A percentile compares a stretch with the other conserved stretches of the same genome.
phyloP scores from a whole-genome alignment of 2,888 invertebrate species.

The Luperina testacea region DNA sequence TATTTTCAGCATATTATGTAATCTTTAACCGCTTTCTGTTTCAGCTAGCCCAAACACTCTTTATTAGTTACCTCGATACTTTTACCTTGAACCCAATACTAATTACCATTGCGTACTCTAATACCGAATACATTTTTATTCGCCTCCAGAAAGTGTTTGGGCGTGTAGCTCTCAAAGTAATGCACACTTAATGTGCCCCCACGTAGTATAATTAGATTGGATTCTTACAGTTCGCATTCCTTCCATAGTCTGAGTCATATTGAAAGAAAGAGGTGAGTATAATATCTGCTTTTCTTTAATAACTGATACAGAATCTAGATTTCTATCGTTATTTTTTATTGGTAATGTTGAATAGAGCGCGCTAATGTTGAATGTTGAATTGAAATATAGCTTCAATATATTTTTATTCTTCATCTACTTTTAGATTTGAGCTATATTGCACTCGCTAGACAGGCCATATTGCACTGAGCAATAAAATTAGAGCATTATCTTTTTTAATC shows the following conservation, averaged over 20 bases:
- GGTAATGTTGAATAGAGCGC: neutral
- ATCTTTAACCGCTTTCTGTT: neutral
- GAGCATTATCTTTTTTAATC: too few species aligned
- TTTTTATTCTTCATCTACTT: too few species aligned
- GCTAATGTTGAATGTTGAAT: neutral
- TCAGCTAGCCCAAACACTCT: neutral
- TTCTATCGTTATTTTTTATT: slow-evolving; percentile 3
- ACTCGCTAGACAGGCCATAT: neutral
- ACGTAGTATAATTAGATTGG: slow-evolving; percentile 49
- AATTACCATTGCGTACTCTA: slow-evolving; percentile 12
- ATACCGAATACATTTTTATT: slow-evolving; percentile 46
- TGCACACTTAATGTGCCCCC: slow-evolving; percentile 72
- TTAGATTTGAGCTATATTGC: neutral
- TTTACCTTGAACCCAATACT: neutral
- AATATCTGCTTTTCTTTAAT: slow-evolving; percentile 3
- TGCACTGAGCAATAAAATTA: slow-evolving; percentile 2
- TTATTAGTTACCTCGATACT: neutral
- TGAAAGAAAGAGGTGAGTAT: neutral
- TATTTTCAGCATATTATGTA: neutral
- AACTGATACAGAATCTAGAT: neutral
- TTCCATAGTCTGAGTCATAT: slow-evolving; percentile 8
- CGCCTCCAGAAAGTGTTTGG: slow-evolving; percentile 68
- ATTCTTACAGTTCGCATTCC: neutral
- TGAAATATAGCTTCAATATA: neutral
- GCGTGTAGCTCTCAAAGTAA: slow-evolving; percentile 73